Evolutionary conservation across 2,888 invertebrate genomes (phyloP).

Genomic region (Dermolepida albohirtum): DNA sequence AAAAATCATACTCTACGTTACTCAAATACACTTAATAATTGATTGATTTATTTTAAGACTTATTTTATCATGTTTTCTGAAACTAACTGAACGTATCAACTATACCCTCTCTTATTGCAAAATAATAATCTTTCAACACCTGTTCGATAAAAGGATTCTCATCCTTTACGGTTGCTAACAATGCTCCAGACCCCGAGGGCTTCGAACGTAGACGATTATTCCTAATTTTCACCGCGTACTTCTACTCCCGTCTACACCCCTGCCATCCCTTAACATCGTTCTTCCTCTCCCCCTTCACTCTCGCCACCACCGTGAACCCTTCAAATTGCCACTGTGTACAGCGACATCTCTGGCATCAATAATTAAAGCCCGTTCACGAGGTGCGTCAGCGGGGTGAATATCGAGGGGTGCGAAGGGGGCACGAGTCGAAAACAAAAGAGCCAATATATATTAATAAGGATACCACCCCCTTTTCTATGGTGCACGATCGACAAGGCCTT

Average conservation of each 20-base stretch:
- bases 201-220: conserved; percentile 23
- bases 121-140: conserved; percentile 28
- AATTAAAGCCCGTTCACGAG: conserved; percentile 34
- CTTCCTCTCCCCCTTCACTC: background rate
- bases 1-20: too few species aligned
- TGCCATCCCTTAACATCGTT: background rate
- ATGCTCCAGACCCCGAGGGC: conserved; percentile 18
- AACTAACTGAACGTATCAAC: too few species aligned
- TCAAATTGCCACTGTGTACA: conserved; percentile 38
- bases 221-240: conserved; percentile 28
- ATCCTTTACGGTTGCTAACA: conserved; percentile 18
- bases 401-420: conserved; percentile 12
- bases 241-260: conserved; percentile 1
- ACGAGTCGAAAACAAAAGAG: conserved; percentile 50
- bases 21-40: too few species aligned
- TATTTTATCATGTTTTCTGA: too few species aligned
- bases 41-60: too few species aligned
- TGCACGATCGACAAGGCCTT: conserved; percentile 54
- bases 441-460: conserved; percentile 60
- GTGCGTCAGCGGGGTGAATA: conserved; percentile 1
- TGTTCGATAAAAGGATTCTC: conserved; percentile 28
- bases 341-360: conserved; percentile 43
- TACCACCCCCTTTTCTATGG: conserved; percentile 50
- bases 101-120: too few species aligned
- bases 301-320: conserved; percentile 9